Conservation (phyloP, 2,888 invertebrate genomes). For the Eristalis tenax region DNA sequence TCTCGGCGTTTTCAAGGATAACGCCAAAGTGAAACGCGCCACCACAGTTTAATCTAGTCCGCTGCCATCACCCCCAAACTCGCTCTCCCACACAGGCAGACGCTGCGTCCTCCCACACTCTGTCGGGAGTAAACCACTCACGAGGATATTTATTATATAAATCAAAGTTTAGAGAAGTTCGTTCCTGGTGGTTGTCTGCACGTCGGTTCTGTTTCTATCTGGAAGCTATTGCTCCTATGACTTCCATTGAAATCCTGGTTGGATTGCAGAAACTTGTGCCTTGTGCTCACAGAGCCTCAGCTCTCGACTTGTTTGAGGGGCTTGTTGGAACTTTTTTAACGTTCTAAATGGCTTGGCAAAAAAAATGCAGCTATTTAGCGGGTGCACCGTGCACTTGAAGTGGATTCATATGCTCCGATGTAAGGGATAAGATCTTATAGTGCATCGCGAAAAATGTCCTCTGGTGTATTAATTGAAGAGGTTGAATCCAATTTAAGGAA, state of each 20-base stretch:
- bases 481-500: constrained; percentile 24
- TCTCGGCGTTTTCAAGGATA: neutral
- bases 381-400: neutral
- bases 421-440: constrained; percentile 14
- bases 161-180: constrained; percentile 36
- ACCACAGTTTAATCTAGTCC: neutral
- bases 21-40: neutral
- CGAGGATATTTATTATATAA: constrained; percentile 19
- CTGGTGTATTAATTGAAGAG: constrained; percentile 26
- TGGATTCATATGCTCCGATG: neutral
- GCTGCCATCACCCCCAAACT: neutral
- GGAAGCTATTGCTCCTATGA: neutral
- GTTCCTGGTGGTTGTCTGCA: neutral
- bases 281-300: neutral
- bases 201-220: neutral
- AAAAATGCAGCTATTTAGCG: neutral
- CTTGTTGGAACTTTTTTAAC: neutral
- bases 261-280: neutral
- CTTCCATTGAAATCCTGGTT: constrained; percentile 13
- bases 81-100: neutral
- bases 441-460: constrained; percentile 15
- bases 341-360: neutral
- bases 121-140: constrained; percentile 1
- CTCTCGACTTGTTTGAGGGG: neutral
- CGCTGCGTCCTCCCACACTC: neutral